These are phyloP conservation scores for Pterocles burchelli DNA, from an alignment of 2,113 vertebrate species.

Conservation along the genomic window DNA sequence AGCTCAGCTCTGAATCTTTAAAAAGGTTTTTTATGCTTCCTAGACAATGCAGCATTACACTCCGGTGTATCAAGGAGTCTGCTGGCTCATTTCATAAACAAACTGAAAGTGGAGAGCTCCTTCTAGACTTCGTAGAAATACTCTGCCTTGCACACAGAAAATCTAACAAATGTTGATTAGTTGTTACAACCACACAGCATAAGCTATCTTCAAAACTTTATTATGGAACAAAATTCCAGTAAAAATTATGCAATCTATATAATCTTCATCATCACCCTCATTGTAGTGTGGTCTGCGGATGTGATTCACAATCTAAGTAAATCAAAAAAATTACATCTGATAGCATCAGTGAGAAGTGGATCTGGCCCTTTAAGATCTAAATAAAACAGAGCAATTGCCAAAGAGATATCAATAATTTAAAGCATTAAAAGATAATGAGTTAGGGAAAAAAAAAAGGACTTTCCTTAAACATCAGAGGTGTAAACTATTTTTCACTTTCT, in stretches of 20 bases:
- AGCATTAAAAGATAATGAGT: neutral
- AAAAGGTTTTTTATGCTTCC: constrained; percentile 35
- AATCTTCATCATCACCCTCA: neutral
- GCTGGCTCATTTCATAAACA: constrained; percentile 10
- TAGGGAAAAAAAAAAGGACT: neutral
- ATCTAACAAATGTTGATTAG: neutral
- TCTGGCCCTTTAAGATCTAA: neutral
- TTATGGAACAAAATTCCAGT: neutral
- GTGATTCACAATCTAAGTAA: neutral
- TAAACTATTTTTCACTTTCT: neutral
- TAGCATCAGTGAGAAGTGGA: neutral
- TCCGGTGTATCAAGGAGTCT: constrained; percentile 8
- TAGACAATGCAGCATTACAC: neutral
- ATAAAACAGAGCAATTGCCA: neutral
- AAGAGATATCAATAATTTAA: neutral
- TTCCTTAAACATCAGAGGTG: neutral
- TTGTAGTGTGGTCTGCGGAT: neutral
- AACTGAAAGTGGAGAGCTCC: neutral
- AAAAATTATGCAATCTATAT: neutral
- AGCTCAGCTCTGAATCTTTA: constrained; percentile 28
- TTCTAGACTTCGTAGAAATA: neutral
- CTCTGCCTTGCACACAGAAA: constrained; percentile 10
- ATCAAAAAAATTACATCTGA: neutral
- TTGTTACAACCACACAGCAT: neutral
- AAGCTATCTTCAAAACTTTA: neutral